Conservation (phyloP, 2,113 vertebrate genomes). For the Tachuris rubrigastra region DNA sequence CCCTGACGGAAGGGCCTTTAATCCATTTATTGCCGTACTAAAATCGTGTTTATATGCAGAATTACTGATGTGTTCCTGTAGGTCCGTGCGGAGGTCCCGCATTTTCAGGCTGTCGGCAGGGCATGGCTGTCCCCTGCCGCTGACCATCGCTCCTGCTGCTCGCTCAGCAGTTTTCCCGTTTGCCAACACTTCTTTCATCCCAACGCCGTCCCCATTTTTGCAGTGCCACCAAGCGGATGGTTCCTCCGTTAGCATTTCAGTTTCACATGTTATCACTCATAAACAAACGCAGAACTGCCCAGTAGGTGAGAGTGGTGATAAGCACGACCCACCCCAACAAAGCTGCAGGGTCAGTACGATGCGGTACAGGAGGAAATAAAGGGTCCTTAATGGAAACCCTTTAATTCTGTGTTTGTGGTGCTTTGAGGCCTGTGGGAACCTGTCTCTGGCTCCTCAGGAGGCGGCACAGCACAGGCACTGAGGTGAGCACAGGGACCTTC, state of each 20-base stretch:
- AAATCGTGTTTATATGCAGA: background rate
- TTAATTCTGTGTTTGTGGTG: background rate
- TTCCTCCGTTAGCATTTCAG: background rate
- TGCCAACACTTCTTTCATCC: too few species aligned
- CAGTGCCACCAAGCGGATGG: constrained; percentile 34
- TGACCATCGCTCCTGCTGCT: background rate
- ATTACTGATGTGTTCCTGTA: background rate
- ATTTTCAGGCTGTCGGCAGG: background rate
- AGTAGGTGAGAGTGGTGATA: accelerated
- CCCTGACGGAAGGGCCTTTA: background rate
- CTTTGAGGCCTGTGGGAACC: background rate
- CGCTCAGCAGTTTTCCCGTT: background rate
- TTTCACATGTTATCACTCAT: accelerated
- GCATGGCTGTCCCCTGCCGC: accelerated
- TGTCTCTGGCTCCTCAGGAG: background rate
- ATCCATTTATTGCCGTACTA: background rate
- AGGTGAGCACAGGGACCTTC: accelerated
- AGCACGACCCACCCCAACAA: background rate
- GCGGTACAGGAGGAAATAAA: background rate
- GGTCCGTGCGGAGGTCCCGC: accelerated
- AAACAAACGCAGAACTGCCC: background rate
- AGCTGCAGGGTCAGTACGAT: accelerated
- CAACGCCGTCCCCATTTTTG: background rate
- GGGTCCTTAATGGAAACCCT: background rate
- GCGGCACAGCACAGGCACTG: accelerated